A percentile compares a stretch with the other conserved stretches of the same genome.
Conservation (phyloP, 2,113 vertebrate species). For the Chitala chitala region DNA sequence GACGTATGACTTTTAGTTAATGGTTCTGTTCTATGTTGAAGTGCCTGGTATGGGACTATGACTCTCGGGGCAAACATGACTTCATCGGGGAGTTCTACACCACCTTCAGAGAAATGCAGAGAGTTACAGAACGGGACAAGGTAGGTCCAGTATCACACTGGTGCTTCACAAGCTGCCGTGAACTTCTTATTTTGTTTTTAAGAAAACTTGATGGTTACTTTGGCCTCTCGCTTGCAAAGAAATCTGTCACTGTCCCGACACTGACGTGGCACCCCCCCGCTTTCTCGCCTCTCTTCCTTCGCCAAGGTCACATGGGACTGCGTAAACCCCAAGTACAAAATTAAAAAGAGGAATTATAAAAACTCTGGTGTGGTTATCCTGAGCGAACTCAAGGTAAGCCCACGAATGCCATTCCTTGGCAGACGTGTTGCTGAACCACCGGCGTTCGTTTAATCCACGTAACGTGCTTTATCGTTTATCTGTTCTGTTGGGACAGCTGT, state of each 20-base stretch:
- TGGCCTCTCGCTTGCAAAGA: neutral
- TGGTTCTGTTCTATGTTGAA: slow-evolving; percentile 39
- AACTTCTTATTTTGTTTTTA: slow-evolving; percentile 26
- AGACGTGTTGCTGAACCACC: neutral
- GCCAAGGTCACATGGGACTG: slow-evolving; percentile 84
- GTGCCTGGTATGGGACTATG: slow-evolving; percentile 90
- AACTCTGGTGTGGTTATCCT: slow-evolving; percentile 87
- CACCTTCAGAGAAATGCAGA: slow-evolving; percentile 89
- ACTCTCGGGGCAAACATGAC: slow-evolving; percentile 89
- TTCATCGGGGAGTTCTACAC: slow-evolving; percentile 93
- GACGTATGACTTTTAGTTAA: neutral
- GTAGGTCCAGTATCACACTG: slow-evolving; percentile 50
- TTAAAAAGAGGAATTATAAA: slow-evolving; percentile 88
- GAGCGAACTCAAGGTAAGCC: slow-evolving; percentile 79
- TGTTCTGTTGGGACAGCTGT: neutral
- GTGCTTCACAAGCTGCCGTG: slow-evolving; percentile 31
- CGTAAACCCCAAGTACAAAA: slow-evolving; percentile 88
- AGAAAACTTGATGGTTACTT: slow-evolving; percentile 21
- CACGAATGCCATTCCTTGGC: neutral
- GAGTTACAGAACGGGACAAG: slow-evolving; percentile 76
- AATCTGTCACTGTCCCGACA: neutral
- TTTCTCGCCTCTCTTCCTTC: slow-evolving; percentile 1
- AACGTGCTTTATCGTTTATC: neutral
- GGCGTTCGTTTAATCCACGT: neutral
- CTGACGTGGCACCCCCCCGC: slow-evolving; percentile 23